Conservation (phyloP, 2,888 invertebrate species). For the Xestia ashworthii region DNA sequence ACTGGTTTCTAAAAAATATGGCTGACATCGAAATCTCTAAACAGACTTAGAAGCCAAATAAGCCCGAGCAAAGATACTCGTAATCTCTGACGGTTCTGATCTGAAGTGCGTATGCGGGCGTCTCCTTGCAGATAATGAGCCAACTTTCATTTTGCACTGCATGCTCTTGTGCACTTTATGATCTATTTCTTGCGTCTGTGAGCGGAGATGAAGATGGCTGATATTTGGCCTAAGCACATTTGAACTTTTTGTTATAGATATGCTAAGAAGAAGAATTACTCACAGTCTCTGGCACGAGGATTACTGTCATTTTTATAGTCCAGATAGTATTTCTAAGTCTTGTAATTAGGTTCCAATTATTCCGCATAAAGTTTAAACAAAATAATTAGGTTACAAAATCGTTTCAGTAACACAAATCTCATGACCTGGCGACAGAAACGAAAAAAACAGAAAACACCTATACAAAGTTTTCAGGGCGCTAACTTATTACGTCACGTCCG, state of each 20-base stretch:
- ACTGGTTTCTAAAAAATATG: not conserved
- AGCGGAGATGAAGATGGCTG: not conserved
- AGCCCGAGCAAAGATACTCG: no score
- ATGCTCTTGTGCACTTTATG: not conserved
- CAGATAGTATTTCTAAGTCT: not conserved
- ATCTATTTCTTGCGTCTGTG: not conserved
- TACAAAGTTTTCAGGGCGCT: constrained; percentile 55
- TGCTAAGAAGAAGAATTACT: not conserved
- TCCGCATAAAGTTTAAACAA: not conserved
- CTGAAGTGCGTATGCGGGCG: not conserved
- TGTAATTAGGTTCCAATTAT: not conserved
- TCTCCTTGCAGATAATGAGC: not conserved
- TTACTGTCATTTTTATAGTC: not conserved
- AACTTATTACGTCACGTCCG: constrained; percentile 67
- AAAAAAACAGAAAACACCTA: constrained; percentile 29
- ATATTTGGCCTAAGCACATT: not conserved
- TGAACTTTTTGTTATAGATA: not conserved
- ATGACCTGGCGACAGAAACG: not conserved
- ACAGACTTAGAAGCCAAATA: not conserved
- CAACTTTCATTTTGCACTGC: no score
- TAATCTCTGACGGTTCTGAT: not conserved
- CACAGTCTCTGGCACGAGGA: not conserved
- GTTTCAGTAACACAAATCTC: constrained; percentile 25
- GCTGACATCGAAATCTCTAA: not conserved
- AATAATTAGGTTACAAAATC: constrained; percentile 27